Evolutionary conservation across 2,797 vertebrate genomes (phyloP).

Genomic region (Eptatretus atami): DNA sequence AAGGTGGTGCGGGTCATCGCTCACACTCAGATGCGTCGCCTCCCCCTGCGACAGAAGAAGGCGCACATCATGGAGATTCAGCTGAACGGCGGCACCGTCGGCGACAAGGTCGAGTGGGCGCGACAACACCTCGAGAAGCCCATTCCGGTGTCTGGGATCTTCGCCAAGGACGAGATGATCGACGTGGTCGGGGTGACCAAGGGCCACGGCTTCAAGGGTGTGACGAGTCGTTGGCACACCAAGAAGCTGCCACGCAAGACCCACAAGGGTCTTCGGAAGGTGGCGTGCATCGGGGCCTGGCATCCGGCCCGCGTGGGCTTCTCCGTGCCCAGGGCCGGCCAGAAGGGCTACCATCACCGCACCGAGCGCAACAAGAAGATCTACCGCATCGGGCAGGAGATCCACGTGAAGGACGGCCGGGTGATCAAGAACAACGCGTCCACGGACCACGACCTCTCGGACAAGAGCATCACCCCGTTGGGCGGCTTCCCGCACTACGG

Average conservation of each 20-base stretch:
- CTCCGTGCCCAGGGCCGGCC: constrained; percentile 52
- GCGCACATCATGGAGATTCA: constrained; percentile 75
- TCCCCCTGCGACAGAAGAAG: constrained; percentile 54
- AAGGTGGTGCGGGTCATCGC: constrained; percentile 45
- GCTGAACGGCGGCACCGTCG: constrained; percentile 43
- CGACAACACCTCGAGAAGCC: constrained; percentile 45
- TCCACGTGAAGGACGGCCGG: constrained; percentile 45
- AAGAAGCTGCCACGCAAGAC: constrained; percentile 88
- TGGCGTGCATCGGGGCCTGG: constrained; percentile 83
- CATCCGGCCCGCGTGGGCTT: constrained; percentile 49
- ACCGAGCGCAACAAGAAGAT: constrained; percentile 94
- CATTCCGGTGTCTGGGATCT: constrained; percentile 32
- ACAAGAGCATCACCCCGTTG: constrained; percentile 53
- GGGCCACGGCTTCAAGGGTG: constrained; percentile 72
- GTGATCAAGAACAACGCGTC: constrained; percentile 43
- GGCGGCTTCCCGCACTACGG: constrained; percentile 60
- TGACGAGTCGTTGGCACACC: constrained; percentile 50
- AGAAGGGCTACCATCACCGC: constrained; percentile 73
- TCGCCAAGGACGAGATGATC: constrained; percentile 50
- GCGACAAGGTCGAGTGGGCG: constrained; percentile 67
- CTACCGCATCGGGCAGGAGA: constrained; percentile 36
- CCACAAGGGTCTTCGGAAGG: constrained; percentile 67
- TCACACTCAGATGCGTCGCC: constrained; percentile 61
- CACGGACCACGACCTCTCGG: constrained; percentile 38
- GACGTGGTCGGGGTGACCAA: constrained; percentile 64